Evolutionary conservation across 2,888 invertebrate genomes (phyloP).

Genomic region (Nemapogon koenigi): DNA sequence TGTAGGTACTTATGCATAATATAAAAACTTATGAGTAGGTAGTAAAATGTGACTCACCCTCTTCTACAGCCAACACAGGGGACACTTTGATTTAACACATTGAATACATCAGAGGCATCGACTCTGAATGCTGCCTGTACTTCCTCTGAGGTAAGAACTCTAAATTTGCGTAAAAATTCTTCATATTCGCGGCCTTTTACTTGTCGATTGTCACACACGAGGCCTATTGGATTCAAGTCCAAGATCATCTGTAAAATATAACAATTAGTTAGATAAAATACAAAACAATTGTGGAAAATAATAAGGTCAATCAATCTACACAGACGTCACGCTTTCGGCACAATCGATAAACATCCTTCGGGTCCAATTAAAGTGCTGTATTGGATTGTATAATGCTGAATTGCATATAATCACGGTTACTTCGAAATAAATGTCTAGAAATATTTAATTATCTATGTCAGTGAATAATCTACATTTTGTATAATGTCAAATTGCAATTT

Average conservation of each 20-base stretch:
- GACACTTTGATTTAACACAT: slow-evolving; percentile 87
- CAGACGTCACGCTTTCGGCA: slow-evolving; percentile 1
- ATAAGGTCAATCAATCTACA: slow-evolving; percentile 7
- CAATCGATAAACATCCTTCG: too few species aligned
- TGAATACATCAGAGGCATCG: slow-evolving; percentile 80
- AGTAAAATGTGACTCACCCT: too few species aligned
- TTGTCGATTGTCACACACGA: slow-evolving; percentile 82
- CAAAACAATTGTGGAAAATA: not conserved
- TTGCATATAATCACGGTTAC: too few species aligned
- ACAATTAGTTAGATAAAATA: slow-evolving; percentile 15
- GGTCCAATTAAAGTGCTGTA: too few species aligned
- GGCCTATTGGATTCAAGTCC: slow-evolving; percentile 86
- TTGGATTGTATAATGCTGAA: too few species aligned
- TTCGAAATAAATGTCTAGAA: too few species aligned
- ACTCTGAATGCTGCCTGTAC: slow-evolving; percentile 82
- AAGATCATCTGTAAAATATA: slow-evolving; percentile 81
- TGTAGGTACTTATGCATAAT: too few species aligned
- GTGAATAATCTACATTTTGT: too few species aligned
- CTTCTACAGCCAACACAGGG: slow-evolving; percentile 94
- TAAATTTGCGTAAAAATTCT: slow-evolving; percentile 84
- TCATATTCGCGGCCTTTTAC: slow-evolving; percentile 85
- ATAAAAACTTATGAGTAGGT: too few species aligned
- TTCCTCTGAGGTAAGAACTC: slow-evolving; percentile 78
- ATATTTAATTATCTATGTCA: too few species aligned
- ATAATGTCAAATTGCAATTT: slow-evolving; percentile 54